These are phyloP conservation scores for Coccyzus lansbergi DNA, from an alignment of 2,797 vertebrate species.

Conservation along the genomic window DNA sequence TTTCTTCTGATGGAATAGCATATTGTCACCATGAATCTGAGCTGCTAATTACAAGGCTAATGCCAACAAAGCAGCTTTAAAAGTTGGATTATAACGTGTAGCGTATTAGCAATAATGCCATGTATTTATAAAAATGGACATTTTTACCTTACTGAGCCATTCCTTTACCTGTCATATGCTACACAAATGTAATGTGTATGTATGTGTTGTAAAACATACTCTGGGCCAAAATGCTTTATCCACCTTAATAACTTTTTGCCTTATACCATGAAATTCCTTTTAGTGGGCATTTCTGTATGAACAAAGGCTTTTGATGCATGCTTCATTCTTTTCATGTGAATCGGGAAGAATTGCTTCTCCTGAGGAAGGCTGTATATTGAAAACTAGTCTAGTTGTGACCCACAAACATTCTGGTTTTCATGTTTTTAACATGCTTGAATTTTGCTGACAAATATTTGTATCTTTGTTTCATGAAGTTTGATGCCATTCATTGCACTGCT, in stretches of 20 bases:
- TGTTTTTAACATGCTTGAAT: conserved; percentile 32
- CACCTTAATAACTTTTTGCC: conserved; percentile 69
- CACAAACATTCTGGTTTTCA: conserved; percentile 59
- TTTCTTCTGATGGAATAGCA: conserved; percentile 9
- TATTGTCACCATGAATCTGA: conserved; percentile 47
- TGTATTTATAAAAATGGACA: conserved; percentile 63
- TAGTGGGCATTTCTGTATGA: conserved; percentile 76
- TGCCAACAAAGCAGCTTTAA: conserved; percentile 56
- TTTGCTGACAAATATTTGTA: conserved; percentile 67
- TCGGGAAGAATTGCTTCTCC: conserved; percentile 64
- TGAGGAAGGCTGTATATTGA: conserved; percentile 71
- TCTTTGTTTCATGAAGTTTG: conserved; percentile 79
- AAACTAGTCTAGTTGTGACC: conserved; percentile 86
- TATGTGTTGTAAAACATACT: conserved; percentile 50
- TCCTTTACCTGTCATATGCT: conserved; percentile 63
- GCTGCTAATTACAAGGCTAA: conserved; percentile 39
- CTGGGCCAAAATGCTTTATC: conserved; percentile 69
- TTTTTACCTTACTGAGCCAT: conserved; percentile 77
- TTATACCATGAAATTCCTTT: conserved; percentile 68
- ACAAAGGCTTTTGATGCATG: conserved; percentile 77
- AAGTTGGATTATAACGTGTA: conserved; percentile 58
- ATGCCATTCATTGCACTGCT: conserved; percentile 78
- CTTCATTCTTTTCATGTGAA: conserved; percentile 75
- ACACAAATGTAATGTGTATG: conserved; percentile 15
- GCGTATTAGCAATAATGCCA: conserved; percentile 81